These are phyloP conservation scores for Chrysochloris asiatica DNA, from an alignment of 2,113 vertebrate species.

Conservation along the genomic window DNA sequence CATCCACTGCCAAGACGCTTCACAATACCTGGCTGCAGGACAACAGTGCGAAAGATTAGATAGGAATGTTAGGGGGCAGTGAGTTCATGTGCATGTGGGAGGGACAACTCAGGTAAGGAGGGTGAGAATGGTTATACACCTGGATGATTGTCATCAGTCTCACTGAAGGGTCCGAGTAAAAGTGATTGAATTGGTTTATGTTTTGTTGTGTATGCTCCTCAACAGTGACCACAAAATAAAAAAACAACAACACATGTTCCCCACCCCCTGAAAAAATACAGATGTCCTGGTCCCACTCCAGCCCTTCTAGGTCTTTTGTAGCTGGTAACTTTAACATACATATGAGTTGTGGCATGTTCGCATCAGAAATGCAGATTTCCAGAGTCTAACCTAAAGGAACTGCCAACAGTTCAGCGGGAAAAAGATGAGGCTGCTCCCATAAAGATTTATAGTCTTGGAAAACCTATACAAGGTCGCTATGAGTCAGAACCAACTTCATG, in stretches of 20 bases:
- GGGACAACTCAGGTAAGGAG: neutral
- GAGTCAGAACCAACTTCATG: no score
- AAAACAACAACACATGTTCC: neutral
- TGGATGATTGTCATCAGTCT: neutral
- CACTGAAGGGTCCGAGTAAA: neutral
- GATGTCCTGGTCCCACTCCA: neutral
- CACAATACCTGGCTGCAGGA: neutral
- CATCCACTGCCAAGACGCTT: neutral
- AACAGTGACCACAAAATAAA: neutral
- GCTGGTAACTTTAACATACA: neutral
- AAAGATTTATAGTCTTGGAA: no score
- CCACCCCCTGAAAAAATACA: neutral
- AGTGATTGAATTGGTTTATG: neutral
- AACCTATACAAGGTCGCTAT: no score
- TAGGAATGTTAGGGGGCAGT: neutral
- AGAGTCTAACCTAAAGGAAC: neutral
- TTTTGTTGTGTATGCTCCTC: neutral
- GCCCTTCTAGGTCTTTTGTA: neutral
- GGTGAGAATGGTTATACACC: neutral
- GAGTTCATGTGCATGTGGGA: neutral
- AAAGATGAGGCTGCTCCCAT: no score
- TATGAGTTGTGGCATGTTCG: neutral
- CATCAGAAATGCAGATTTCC: neutral
- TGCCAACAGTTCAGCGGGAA: no score
- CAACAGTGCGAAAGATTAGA: neutral